These are phyloP conservation scores for Oreohelix idahoensis DNA, from an alignment of 1,140 invertebrate genomes.

Conservation along the genomic window DNA sequence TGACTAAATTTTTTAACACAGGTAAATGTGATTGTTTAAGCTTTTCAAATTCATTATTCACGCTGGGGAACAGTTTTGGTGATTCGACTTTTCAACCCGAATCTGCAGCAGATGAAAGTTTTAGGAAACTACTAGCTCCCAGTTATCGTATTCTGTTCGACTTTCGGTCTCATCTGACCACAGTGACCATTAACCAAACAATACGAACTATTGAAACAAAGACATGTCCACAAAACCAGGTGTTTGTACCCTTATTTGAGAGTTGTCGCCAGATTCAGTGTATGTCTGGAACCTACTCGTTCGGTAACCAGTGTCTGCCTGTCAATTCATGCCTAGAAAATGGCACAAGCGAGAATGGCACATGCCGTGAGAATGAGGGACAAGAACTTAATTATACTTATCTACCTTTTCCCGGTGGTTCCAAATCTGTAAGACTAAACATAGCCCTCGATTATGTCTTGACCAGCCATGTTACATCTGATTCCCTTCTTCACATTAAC, in stretches of 20 bases:
- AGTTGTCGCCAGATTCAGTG: not conserved
- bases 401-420: not conserved
- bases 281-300: not conserved
- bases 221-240: slow-evolving; percentile 4
- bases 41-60: no score
- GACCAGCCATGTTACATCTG: not conserved
- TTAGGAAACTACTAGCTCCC: not conserved
- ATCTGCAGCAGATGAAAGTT: no score
- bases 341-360: not conserved
- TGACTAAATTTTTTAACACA: no score
- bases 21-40: no score
- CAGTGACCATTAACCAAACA: not conserved
- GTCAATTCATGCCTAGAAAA: no score
- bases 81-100: no score
- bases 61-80: no score
- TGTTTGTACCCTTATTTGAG: not conserved
- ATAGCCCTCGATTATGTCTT: not conserved
- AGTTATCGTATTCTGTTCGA: slow-evolving; percentile 21
- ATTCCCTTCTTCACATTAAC: not conserved
- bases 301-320: not conserved
- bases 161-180: not conserved
- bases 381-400: not conserved
- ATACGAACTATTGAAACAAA: not conserved
- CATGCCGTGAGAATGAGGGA: not conserved
- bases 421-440: not conserved